Base-by-base conservation (phyloP, 2,888 invertebrate species). In the Drosophila helvetica region DNA sequence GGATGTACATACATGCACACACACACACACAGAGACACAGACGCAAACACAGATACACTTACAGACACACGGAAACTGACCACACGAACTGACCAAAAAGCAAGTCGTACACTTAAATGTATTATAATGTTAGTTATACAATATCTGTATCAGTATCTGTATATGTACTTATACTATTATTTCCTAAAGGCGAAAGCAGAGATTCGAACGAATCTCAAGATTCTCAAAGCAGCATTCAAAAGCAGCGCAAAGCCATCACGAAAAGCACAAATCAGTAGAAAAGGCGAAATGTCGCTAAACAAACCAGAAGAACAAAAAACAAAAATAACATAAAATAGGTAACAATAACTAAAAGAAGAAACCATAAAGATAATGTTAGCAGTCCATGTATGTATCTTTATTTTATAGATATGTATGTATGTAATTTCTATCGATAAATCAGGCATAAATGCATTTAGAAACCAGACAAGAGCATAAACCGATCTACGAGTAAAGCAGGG, bases 381-480 rank as follows among this genome's bases (percentile, higher is more conserved):
- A 63, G 86, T 80, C 79, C 83, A 88, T 89, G 88, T 77, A 88
- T 88, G 88, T 77, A 68, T 67, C 73, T 80, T 76, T 53, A 50
- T 52, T 77, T 86, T 70, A 78, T 82, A 79, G 75, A 78, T 84
- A 83, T 82, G 84, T 80, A 75, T 82, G 84, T 81, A 82, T 84
- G 85, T 79, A 83, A 81, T 84, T 79, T 75, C 79, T 74, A 83
- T 80, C 59, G 68, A 83, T 77, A 75, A 75, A 85, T 82, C 80
- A 82, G 79, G 79, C 82, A 84, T 83, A 82, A 69, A 67, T 74
- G 82, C 82, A 83, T 83, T 83, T 83, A 83, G 65, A 72, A 75
- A 76, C 70, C 70, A 60, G 52, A 73, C 68, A 56, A 51, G 62
- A 63, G 46, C 61, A 73, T 38, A 43, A 51, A 30, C 45, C 43